These are phyloP conservation scores for Sceloporus undulatus DNA, from an alignment of 2,113 vertebrate species.

Conservation along the genomic window DNA sequence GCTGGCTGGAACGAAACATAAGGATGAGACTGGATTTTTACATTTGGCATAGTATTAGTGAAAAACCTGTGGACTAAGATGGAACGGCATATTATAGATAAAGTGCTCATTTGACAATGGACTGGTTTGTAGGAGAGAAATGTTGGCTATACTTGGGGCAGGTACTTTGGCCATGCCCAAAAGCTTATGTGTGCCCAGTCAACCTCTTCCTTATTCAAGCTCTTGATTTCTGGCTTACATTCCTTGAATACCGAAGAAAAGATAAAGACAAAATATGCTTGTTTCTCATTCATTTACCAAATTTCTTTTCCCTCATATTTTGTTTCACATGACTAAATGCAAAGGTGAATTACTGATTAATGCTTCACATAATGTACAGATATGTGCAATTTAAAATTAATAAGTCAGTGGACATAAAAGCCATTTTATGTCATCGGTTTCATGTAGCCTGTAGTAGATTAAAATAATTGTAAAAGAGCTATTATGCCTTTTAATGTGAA, in stretches of 20 bases:
- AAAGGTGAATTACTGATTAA: no score
- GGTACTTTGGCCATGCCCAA: no score
- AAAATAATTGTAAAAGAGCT: slow-evolving; percentile 4
- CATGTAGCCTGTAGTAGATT: slow-evolving; percentile 1
- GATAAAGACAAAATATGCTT: background rate
- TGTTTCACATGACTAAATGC: background rate
- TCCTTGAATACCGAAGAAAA: background rate
- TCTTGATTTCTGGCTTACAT: background rate
- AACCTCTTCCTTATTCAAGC: background rate
- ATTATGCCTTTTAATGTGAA: slow-evolving; percentile 9
- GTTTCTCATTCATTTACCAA: background rate
- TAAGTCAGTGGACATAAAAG: background rate
- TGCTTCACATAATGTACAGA: background rate
- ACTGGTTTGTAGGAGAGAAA: background rate
- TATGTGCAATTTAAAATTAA: background rate
- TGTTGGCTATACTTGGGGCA: background rate
- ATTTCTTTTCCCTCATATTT: background rate
- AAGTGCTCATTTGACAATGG: background rate
- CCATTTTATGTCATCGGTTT: background rate
- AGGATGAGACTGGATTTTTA: background rate
- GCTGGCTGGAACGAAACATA: background rate
- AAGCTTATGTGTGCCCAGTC: background rate
- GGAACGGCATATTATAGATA: background rate
- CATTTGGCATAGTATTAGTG: background rate
- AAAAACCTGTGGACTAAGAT: background rate